Evolutionary conservation across 2,888 invertebrate species (phyloP).

Genomic region (Sycophila texana): DNA sequence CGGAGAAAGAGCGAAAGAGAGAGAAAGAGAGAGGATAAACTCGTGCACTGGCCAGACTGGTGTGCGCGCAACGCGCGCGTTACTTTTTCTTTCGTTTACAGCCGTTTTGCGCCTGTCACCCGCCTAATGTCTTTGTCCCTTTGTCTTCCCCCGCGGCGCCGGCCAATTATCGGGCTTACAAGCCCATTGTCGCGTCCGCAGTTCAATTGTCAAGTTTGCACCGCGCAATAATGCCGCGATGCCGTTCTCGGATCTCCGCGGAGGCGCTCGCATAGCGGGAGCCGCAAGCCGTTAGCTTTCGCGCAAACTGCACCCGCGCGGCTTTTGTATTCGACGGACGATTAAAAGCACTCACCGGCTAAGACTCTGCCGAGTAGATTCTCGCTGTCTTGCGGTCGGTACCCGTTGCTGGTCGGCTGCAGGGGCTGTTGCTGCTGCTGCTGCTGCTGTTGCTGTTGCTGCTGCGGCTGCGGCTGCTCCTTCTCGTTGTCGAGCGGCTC

Average conservation of each 20-base stretch:
- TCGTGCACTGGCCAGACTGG: conserved; percentile 5
- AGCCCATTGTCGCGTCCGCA: no score
- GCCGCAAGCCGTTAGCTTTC: no score
- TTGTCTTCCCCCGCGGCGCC: no score
- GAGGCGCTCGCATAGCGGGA: no score
- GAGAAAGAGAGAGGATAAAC: background rate
- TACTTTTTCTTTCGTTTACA: conserved; percentile 24
- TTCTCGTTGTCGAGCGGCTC: conserved; percentile 65
- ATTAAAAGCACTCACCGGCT: conserved; percentile 76
- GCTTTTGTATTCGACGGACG: no score
- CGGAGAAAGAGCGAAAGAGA: background rate
- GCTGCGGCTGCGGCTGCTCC: conserved; percentile 66
- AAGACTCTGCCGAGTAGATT: conserved; percentile 79
- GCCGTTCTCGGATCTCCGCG: no score
- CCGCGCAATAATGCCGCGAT: no score
- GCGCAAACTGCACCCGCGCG: no score
- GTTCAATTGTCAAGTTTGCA: no score
- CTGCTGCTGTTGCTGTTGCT: conserved; percentile 41
- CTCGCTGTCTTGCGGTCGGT: conserved; percentile 74
- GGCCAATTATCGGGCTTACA: no score
- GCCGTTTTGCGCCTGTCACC: no score
- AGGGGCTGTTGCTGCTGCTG: conserved; percentile 41
- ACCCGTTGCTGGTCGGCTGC: conserved; percentile 36
- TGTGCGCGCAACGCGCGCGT: background rate
- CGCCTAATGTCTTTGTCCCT: no score